phyloP scores from a whole-genome alignment of 1,140 invertebrate species.

The Odontomachus brunneus region DNA sequence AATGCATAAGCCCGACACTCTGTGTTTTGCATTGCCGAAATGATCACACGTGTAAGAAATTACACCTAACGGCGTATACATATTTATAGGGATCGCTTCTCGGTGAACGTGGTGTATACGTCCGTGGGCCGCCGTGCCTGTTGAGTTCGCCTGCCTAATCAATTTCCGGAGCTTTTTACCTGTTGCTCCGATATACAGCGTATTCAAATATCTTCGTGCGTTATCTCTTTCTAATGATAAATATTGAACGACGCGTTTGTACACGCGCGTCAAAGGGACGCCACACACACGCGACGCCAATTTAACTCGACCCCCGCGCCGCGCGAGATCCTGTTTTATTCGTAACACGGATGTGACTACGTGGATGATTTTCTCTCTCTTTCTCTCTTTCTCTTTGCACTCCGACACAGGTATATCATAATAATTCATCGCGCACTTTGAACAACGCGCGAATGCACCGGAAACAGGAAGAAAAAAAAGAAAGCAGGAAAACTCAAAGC shows the following conservation, averaged over 20 bases:
- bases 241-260: slow-evolving; percentile 39
- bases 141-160: slow-evolving; percentile 58
- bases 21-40: slow-evolving; percentile 37
- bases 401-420: not conserved
- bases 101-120: slow-evolving; percentile 19
- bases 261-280: slow-evolving; percentile 14
- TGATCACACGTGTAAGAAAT: slow-evolving; percentile 49
- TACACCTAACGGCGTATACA: slow-evolving; percentile 43
- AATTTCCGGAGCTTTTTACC: slow-evolving; percentile 61
- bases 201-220: slow-evolving; percentile 53
- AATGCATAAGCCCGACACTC: not conserved
- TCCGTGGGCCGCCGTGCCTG: slow-evolving; percentile 29
- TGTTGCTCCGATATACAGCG: slow-evolving; percentile 56
- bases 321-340: not conserved
- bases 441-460: not conserved
- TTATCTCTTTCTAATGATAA: slow-evolving; percentile 59
- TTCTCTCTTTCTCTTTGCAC: not conserved
- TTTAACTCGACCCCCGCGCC: not conserved
- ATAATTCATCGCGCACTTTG: not conserved
- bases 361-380: not conserved
- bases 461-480: too few relatives aligned
- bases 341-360: not conserved
- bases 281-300: not conserved
- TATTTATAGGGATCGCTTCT: slow-evolving; percentile 54
- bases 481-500: too few relatives aligned